These are phyloP conservation scores for Ypsolopha scabrella DNA, from an alignment of 2,888 invertebrate genomes.

Conservation along the genomic window DNA sequence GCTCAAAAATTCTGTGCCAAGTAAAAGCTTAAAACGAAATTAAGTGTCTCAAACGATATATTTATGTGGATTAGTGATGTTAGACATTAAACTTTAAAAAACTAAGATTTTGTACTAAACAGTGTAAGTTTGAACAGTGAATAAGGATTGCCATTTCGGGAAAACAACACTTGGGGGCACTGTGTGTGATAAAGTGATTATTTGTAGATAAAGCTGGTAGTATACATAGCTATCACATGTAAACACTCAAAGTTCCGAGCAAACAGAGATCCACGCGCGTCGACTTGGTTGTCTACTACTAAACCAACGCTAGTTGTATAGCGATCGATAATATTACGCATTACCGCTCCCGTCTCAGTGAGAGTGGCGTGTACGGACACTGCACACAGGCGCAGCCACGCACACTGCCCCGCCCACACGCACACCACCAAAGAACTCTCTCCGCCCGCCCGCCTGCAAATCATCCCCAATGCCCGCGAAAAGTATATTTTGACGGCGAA, in stretches of 20 bases:
- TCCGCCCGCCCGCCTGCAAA: conserved; percentile 2
- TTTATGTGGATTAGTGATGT: too few species aligned
- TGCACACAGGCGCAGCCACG: conserved; percentile 36
- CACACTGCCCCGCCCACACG: conserved; percentile 22
- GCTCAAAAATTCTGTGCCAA: conserved; percentile 2
- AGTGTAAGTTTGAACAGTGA: too few species aligned
- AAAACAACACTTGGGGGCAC: too few species aligned
- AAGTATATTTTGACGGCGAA: conserved; percentile 8
- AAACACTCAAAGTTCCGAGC: background rate
- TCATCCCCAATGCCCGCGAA: conserved; percentile 2
- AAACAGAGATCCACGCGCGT: conserved; percentile 37
- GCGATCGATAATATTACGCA: conserved; percentile 70
- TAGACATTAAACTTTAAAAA: too few species aligned
- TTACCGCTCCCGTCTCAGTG: conserved; percentile 41
- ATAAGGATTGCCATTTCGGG: too few species aligned
- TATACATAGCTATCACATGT: background rate
- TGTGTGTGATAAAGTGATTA: too few species aligned
- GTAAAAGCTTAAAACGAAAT: background rate
- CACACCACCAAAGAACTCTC: conserved; percentile 21
- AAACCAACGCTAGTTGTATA: conserved; percentile 39
- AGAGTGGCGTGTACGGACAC: conserved; percentile 33
- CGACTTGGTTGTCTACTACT: conserved; percentile 30
- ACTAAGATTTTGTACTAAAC: too few species aligned
- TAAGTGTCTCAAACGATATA: too few species aligned
- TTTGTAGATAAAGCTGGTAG: too few species aligned